Evolutionary conservation across 2,113 vertebrate genomes (phyloP).

Genomic region (Pan paniscus): DNA sequence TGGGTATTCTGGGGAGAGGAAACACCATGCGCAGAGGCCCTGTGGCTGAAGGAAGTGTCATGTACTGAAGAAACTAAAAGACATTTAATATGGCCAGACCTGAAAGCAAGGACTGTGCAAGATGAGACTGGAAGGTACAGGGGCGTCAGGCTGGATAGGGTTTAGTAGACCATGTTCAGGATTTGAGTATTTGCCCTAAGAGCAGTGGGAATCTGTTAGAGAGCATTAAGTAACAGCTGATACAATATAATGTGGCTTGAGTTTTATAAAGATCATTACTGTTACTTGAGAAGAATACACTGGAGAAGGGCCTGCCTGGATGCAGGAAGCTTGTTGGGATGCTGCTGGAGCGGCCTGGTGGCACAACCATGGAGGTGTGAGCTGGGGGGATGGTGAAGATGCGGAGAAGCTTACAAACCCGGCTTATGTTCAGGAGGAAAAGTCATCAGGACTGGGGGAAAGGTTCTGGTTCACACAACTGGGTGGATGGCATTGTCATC

Average conservation of each 20-base stretch:
- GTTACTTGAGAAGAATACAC: neutral
- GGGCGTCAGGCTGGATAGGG: neutral
- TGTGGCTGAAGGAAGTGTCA: neutral
- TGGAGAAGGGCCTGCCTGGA: neutral
- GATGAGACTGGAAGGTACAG: too few relatives aligned
- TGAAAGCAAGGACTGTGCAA: neutral
- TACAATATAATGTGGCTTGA: neutral
- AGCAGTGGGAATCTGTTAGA: neutral
- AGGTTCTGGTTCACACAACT: neutral
- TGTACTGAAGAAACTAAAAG: neutral
- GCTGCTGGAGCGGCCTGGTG: rapidly evolving
- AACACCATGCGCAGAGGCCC: neutral
- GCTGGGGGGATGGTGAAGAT: rapidly evolving
- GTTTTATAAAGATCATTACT: too few relatives aligned
- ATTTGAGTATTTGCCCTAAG: neutral
- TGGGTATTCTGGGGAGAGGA: neutral
- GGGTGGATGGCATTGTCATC: too few relatives aligned
- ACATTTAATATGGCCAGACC: neutral
- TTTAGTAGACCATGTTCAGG: neutral
- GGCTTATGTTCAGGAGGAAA: rapidly evolving
- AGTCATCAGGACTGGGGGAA: neutral
- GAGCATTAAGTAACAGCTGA: too few relatives aligned
- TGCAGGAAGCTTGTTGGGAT: rapidly evolving
- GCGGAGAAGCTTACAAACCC: neutral
- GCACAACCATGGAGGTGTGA: rapidly evolving